phyloP scores from a whole-genome alignment of 2,888 invertebrate species.

The Piscicola geometra region DNA sequence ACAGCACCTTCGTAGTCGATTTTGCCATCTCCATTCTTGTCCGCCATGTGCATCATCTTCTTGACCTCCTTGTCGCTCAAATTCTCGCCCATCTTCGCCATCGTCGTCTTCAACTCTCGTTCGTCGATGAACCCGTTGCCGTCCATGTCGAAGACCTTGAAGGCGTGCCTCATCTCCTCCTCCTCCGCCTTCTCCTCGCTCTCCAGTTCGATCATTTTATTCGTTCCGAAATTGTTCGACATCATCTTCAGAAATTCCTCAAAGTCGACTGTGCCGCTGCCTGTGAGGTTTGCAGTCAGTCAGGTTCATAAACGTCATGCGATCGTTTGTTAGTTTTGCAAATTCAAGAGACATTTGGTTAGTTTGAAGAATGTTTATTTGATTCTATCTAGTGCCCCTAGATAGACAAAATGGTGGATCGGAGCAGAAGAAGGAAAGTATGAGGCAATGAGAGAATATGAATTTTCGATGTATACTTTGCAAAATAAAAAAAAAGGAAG shows the following conservation, averaged over 20 bases:
- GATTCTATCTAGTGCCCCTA: too few relatives aligned
- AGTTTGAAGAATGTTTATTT: too few relatives aligned
- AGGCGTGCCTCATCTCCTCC: slow-evolving; percentile 41
- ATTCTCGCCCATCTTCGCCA: slow-evolving; percentile 53
- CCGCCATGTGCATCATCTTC: slow-evolving; percentile 53
- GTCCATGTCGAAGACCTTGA: slow-evolving; percentile 43
- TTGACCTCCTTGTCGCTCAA: slow-evolving; percentile 52
- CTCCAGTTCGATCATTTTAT: neutral
- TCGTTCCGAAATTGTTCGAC: slow-evolving; percentile 30
- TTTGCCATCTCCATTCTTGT: slow-evolving; percentile 53
- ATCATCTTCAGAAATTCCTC: slow-evolving; percentile 51
- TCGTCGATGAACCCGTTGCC: slow-evolving; percentile 51
- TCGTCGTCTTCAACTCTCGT: slow-evolving; percentile 51
- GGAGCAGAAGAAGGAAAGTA: too few relatives aligned
- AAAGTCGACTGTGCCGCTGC: slow-evolving; percentile 48
- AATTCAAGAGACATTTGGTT: too few relatives aligned
- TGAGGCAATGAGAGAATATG: too few relatives aligned
- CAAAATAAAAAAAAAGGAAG: too few relatives aligned
- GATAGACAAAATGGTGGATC: too few relatives aligned
- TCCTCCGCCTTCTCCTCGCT: slow-evolving; percentile 36
- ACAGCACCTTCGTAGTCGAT: slow-evolving; percentile 54
- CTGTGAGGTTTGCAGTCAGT: too few relatives aligned
- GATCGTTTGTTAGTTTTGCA: neutral
- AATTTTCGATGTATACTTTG: too few relatives aligned
- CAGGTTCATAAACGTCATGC: neutral